Percentiles rank a stretch among this genome's conserved stretches.
Evolutionary conservation across 1,140 invertebrate genomes (phyloP).

Genomic region (Drosophila quadrilineata): DNA sequence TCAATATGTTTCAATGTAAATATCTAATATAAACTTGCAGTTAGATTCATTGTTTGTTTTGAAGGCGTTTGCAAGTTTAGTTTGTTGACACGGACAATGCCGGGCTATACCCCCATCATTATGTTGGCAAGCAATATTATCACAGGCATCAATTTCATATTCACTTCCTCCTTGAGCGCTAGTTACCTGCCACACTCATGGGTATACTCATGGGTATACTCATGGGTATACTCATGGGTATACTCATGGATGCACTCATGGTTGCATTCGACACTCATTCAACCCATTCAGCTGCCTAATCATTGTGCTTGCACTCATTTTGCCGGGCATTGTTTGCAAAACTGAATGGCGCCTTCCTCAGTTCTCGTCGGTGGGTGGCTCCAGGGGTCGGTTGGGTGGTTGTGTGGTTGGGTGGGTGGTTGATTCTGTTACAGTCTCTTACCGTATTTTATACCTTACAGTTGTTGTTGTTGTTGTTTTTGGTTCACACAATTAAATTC

Average conservation of each 20-base stretch:
- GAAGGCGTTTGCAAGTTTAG: too few relatives aligned
- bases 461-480: neutral
- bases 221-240: neutral
- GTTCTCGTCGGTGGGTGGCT: neutral
- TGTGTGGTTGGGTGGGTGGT: neutral
- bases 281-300: conserved; percentile 32
- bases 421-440: too few relatives aligned
- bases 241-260: neutral
- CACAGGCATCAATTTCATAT: neutral
- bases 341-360: conserved; percentile 29
- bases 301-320: conserved; percentile 55
- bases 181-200: neutral
- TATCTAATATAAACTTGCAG: too few relatives aligned
- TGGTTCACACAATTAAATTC: conserved; percentile 79
- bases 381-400: neutral
- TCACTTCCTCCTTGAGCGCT: neutral
- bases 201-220: neutral
- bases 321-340: conserved; percentile 48
- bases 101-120: too few relatives aligned
- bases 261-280: conserved; percentile 1
- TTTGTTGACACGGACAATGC: too few relatives aligned
- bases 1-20: too few relatives aligned
- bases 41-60: too few relatives aligned
- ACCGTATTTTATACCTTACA: neutral
- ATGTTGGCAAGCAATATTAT: neutral